These are phyloP conservation scores for Carcharodon carcharias DNA, from an alignment of 2,797 vertebrate species.

Conservation along the genomic window DNA sequence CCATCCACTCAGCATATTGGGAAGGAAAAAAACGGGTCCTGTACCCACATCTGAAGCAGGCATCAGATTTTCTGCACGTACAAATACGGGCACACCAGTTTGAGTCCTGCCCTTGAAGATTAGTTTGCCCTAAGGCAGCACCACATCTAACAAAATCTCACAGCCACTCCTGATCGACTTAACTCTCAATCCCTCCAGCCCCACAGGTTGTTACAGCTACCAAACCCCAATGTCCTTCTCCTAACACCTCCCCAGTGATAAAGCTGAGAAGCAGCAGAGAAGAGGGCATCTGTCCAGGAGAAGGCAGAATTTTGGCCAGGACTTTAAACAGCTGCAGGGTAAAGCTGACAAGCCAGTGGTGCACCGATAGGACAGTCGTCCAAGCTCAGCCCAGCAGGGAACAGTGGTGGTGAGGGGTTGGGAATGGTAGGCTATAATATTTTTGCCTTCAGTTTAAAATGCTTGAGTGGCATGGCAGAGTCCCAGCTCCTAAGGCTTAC, in stretches of 20 bases:
- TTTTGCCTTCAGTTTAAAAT: not conserved
- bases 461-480: not conserved
- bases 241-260: not conserved
- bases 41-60: not conserved
- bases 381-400: not conserved
- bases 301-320: not conserved
- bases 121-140: not conserved
- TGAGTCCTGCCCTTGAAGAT: not conserved
- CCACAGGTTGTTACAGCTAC: not conserved
- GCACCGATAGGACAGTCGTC: not conserved
- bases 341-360: not conserved
- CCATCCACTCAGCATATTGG: too few relatives aligned
- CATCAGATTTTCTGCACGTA: not conserved
- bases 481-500: not conserved
- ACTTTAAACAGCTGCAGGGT: not conserved
- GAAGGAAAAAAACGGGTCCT: too few relatives aligned
- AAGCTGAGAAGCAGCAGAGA: not conserved
- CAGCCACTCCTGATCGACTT: not conserved
- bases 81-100: not conserved
- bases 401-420: not conserved
- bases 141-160: not conserved
- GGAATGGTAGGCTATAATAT: not conserved
- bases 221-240: not conserved
- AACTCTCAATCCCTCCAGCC: not conserved
- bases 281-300: not conserved